Percentiles rank a stretch among this genome's conserved stretches.
Evolutionary conservation across 2,888 invertebrate species (phyloP).

Genomic region (Beris chalybata): DNA sequence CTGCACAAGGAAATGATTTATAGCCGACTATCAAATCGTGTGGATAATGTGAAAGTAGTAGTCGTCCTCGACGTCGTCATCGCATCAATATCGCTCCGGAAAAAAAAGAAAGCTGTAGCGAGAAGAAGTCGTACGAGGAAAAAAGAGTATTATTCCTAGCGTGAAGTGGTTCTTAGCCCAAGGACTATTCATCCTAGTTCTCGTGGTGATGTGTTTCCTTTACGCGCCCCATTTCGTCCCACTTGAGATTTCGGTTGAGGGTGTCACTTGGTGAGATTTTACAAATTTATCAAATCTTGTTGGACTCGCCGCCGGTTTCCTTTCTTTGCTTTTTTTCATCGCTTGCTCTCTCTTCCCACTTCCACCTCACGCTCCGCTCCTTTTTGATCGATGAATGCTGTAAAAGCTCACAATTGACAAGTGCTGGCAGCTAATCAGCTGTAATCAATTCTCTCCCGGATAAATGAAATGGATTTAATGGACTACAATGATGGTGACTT

Average conservation of each 20-base stretch:
- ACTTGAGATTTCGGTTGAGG: conserved; percentile 17
- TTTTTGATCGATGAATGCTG: conserved; percentile 31
- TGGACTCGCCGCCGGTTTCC: conserved; percentile 11
- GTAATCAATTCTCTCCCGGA: conserved; percentile 26
- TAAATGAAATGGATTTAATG: conserved; percentile 9
- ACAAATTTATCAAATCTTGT: conserved; percentile 33
- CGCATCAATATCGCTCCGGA: conserved; percentile 23
- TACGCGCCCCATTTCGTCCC: conserved; percentile 28
- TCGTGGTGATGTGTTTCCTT: conserved; percentile 13
- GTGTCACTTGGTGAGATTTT: conserved; percentile 32
- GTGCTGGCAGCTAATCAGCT: conserved; percentile 33
- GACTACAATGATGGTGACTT: conserved; percentile 23
- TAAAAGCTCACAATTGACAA: conserved; percentile 30
- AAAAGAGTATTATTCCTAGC: conserved; percentile 19
- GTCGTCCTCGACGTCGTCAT: conserved; percentile 20
- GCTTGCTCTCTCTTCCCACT: not conserved
- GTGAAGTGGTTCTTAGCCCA: conserved; percentile 15
- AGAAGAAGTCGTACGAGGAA: conserved; percentile 4
- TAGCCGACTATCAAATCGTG: conserved; percentile 32
- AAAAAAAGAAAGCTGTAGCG: conserved; percentile 11
- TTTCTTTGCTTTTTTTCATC: not conserved
- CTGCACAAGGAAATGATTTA: conserved; percentile 30
- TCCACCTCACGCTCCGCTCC: conserved; percentile 8
- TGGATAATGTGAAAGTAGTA: conserved; percentile 32
- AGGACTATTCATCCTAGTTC: conserved; percentile 5